Conservation (phyloP, 2,888 invertebrate species). For the Megamerina dolium region DNA sequence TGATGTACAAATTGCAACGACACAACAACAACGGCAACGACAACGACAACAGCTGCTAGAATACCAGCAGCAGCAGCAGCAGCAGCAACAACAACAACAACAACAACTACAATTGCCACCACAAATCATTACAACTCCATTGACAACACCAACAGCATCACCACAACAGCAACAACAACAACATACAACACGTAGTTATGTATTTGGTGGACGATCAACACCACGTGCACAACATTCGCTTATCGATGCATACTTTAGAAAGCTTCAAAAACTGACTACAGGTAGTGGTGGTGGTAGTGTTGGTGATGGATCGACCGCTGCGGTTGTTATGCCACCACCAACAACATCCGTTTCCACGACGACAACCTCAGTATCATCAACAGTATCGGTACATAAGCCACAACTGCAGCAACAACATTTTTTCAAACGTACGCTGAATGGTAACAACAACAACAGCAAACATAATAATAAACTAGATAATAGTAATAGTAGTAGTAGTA, state of each 20-base stretch:
- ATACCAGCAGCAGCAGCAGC: conserved; percentile 18
- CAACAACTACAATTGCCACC: conserved; percentile 2
- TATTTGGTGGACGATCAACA: conserved; percentile 25
- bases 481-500: conserved; percentile 13
- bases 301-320: conserved; percentile 11
- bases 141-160: conserved; percentile 22
- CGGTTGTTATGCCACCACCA: conserved; percentile 5
- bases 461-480: conserved; percentile 20
- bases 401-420: conserved; percentile 26
- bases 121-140: conserved; percentile 7
- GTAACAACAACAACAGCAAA: conserved; percentile 28
- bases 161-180: conserved; percentile 26
- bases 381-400: conserved; percentile 20
- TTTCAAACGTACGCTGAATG: conserved; percentile 42
- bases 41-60: conserved; percentile 22
- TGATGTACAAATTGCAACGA: conserved; percentile 24
- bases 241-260: conserved; percentile 46
- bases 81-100: conserved; percentile 19
- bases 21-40: conserved; percentile 23
- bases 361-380: conserved; percentile 17
- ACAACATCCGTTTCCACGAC: conserved; percentile 28
- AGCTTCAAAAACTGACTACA: conserved; percentile 36
- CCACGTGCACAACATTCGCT: conserved; percentile 31
- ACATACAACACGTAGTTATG: conserved; percentile 19
- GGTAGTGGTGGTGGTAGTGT: too few relatives aligned